A percentile compares a stretch with the other conserved stretches of the same genome.
phyloP scores from a whole-genome alignment of 2,113 vertebrate species.

The Tretioscincus oriximinensis region DNA sequence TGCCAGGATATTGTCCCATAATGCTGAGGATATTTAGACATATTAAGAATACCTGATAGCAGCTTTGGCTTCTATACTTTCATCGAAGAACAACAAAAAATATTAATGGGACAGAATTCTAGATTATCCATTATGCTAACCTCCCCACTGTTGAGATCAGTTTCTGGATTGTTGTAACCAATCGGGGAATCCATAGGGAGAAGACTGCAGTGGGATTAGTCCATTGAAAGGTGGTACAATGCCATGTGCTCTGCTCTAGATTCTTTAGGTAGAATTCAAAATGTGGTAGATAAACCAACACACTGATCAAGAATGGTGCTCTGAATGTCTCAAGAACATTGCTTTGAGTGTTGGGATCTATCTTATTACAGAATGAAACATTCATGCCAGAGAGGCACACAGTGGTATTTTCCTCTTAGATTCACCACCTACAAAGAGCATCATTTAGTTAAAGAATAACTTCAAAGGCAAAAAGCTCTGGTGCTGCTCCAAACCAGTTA shows the following conservation, averaged over 20 bases:
- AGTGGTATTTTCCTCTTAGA: background rate
- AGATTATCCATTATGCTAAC: background rate
- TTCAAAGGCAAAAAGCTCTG: conserved; percentile 8
- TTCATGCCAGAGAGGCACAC: background rate
- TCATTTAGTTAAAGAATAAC: conserved; percentile 9
- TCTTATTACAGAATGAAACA: background rate
- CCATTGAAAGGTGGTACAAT: background rate
- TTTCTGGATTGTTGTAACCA: background rate
- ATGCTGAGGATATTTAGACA: no score
- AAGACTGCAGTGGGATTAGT: background rate
- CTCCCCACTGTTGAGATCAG: background rate
- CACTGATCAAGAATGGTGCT: background rate
- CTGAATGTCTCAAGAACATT: background rate
- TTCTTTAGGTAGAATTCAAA: conserved; percentile 11
- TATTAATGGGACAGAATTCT: background rate
- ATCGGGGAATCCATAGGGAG: background rate
- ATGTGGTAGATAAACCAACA: background rate
- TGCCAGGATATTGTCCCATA: no score
- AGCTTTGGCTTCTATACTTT: background rate
- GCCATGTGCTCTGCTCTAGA: background rate
- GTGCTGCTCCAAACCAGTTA: background rate
- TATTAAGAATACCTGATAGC: no score
- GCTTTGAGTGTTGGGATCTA: background rate
- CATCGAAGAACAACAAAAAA: background rate
- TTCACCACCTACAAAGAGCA: conserved; percentile 8